Percentiles rank a stretch among this genome's conserved stretches.
These are phyloP conservation scores for Otis tarda DNA, from an alignment of 2,113 vertebrate genomes.

Conservation along the genomic window DNA sequence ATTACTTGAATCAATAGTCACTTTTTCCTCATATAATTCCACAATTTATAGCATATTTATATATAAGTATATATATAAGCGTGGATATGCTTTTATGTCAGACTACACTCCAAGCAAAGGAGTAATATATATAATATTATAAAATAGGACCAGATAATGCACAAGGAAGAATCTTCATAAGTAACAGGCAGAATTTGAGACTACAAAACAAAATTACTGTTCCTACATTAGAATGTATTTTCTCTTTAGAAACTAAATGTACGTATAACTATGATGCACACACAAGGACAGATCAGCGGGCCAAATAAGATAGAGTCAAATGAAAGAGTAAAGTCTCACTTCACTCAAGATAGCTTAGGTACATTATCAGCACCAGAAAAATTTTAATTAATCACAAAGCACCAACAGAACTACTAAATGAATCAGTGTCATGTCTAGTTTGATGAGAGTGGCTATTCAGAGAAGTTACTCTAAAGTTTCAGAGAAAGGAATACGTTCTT, in stretches of 20 bases:
- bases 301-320: accelerated
- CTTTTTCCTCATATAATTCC: not conserved
- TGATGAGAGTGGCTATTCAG: not conserved
- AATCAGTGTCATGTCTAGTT: not conserved
- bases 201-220: not conserved
- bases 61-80: not conserved
- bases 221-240: not conserved
- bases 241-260: not conserved
- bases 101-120: not conserved
- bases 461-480: not conserved
- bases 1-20: not conserved
- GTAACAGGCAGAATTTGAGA: not conserved
- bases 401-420: not conserved
- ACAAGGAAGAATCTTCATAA: not conserved
- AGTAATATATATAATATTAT: not conserved
- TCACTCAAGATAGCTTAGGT: not conserved
- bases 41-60: not conserved
- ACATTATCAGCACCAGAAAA: not conserved
- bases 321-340: not conserved
- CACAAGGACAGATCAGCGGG: not conserved
- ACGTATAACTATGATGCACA: not conserved
- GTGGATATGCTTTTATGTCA: not conserved
- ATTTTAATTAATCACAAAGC: not conserved
- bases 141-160: not conserved
- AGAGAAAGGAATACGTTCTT: not conserved